Conservation (phyloP, 1,140 invertebrate species). For the Triops cancriformis region DNA sequence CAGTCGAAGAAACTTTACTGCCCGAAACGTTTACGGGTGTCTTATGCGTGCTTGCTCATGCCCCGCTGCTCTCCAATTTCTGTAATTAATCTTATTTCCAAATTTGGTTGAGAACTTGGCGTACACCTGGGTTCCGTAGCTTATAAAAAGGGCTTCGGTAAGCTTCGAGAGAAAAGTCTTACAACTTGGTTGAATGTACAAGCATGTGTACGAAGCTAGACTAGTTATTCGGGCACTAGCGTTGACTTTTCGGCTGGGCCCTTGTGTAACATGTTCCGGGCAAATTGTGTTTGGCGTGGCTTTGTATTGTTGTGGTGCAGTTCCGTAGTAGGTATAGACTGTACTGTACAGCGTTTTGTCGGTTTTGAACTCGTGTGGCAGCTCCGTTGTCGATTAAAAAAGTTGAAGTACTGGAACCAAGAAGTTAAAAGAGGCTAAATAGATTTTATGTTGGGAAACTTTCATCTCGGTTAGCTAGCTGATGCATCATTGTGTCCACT, state of each 20-base stretch:
- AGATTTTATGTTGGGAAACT: too few relatives aligned
- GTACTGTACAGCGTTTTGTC: neutral
- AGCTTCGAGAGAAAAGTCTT: neutral
- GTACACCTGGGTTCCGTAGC: neutral
- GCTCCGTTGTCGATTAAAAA: neutral
- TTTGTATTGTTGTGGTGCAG: neutral
- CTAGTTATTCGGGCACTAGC: neutral
- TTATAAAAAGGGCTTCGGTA: conserved; percentile 3
- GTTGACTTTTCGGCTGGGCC: neutral
- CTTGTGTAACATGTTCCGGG: neutral
- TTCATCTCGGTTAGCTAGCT: neutral
- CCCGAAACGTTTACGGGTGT: neutral
- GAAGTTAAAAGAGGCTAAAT: too few relatives aligned
- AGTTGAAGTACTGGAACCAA: too few relatives aligned
- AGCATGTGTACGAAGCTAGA: neutral
- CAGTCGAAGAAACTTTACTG: neutral
- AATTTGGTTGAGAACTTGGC: neutral
- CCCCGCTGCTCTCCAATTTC: neutral
- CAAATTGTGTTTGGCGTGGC: neutral
- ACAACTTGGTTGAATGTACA: neutral
- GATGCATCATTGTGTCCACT: neutral
- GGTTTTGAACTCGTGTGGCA: neutral
- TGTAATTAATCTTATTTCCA: neutral
- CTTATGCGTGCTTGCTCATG: conserved; percentile 10
- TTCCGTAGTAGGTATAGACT: neutral